Evolutionary conservation across 2,113 vertebrate genomes (phyloP).

Genomic region (Platycercus adscitus): DNA sequence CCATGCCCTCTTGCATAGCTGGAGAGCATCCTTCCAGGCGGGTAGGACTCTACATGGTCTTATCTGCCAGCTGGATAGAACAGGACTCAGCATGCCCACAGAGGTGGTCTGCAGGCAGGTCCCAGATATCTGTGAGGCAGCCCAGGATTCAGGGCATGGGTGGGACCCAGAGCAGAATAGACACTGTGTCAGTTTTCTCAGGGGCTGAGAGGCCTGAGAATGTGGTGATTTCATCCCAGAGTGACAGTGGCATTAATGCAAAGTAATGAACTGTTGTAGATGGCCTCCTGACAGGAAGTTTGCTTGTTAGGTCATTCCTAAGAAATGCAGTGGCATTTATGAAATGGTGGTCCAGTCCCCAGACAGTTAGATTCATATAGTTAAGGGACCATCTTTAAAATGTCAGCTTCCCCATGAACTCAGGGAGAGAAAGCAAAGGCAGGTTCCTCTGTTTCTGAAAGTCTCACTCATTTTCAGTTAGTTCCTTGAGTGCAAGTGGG

Average conservation of each 20-base stretch:
- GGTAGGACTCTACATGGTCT: background rate
- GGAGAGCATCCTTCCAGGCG: background rate
- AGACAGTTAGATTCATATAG: background rate
- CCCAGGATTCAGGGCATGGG: background rate
- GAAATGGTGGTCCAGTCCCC: background rate
- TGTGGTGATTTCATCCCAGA: background rate
- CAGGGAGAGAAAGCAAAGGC: background rate
- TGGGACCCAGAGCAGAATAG: background rate
- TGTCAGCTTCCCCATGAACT: background rate
- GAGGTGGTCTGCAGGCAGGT: background rate
- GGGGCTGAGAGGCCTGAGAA: background rate
- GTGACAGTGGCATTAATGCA: background rate
- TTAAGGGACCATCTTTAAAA: background rate
- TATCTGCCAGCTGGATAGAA: background rate
- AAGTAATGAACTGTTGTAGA: background rate
- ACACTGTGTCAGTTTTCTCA: background rate
- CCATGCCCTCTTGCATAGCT: background rate
- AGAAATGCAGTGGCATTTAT: background rate
- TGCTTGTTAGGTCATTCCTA: background rate
- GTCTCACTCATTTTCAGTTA: background rate
- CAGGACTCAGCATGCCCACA: rapidly evolving
- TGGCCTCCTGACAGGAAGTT: background rate
- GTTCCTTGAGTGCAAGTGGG: background rate
- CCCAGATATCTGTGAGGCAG: background rate
- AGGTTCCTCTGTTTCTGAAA: background rate